Evolutionary conservation across 2,113 vertebrate species (phyloP).

Genomic region (Dascyllus trimaculatus): DNA sequence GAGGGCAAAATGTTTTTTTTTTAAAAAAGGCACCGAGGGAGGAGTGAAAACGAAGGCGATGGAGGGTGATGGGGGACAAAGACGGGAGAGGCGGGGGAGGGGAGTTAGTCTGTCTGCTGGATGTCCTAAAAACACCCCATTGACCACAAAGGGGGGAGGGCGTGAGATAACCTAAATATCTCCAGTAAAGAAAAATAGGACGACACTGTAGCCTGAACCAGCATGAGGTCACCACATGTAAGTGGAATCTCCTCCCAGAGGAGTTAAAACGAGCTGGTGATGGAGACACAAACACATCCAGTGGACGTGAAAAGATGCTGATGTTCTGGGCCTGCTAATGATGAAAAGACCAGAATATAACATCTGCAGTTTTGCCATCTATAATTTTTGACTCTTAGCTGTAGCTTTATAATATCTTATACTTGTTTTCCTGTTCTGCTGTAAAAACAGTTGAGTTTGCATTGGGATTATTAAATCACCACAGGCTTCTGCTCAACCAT

Average conservation of each 20-base stretch:
- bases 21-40: not conserved
- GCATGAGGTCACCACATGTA: conserved; percentile 5
- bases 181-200: conserved; percentile 24
- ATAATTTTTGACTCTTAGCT: no score
- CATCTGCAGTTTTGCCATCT: not conserved
- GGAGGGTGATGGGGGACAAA: conserved; percentile 22
- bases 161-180: conserved; percentile 42
- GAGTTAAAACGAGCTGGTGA: no score
- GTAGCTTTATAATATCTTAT: no score
- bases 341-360: not conserved
- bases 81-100: not conserved
- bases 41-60: conserved; percentile 21
- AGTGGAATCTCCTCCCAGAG: not conserved
- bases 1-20: conserved; percentile 17
- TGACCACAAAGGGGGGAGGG: conserved; percentile 21
- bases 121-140: conserved; percentile 56
- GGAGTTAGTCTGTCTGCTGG: conserved; percentile 44
- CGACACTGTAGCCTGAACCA: not conserved
- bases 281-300: no score
- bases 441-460: no score
- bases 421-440: no score
- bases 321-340: no score
- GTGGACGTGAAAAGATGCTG: no score
- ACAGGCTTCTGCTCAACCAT: no score
- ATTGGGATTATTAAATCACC: no score